phyloP scores from a whole-genome alignment of 2,797 vertebrate species.

The Pipistrellus kuhlii region DNA sequence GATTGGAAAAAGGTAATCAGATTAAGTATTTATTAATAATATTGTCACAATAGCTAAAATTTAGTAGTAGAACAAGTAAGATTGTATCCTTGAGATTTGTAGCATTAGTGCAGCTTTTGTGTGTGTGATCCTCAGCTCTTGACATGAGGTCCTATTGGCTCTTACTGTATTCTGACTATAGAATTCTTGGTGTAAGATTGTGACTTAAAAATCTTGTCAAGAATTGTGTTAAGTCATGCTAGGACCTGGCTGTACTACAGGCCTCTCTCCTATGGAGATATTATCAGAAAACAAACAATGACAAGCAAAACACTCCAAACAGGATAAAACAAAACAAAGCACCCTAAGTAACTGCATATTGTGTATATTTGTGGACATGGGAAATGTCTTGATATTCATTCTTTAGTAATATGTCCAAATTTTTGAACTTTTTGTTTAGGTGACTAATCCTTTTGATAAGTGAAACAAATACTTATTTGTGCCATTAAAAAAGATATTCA shows the following conservation, averaged over 20 bases:
- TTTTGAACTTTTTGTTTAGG: slow-evolving; percentile 48
- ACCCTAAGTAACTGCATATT: not conserved
- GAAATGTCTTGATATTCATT: slow-evolving; percentile 58
- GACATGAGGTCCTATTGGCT: not conserved
- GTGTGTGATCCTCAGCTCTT: not conserved
- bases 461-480: not conserved
- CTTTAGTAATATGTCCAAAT: slow-evolving; percentile 10
- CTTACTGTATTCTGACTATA: slow-evolving; percentile 6
- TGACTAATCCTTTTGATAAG: slow-evolving; percentile 55
- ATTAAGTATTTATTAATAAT: slow-evolving; percentile 39
- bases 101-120: not conserved
- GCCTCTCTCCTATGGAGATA: not conserved
- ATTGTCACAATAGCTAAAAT: slow-evolving; percentile 8
- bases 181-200: slow-evolving; percentile 42
- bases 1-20: slow-evolving; percentile 19
- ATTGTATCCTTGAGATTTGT: not conserved
- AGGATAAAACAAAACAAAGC: not conserved
- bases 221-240: slow-evolving; percentile 38
- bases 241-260: not conserved
- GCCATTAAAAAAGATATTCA: not conserved
- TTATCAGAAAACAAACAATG: slow-evolving; percentile 50
- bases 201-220: slow-evolving; percentile 51
- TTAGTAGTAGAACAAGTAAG: slow-evolving; percentile 22
- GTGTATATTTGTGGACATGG: not conserved
- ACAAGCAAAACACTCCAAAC: slow-evolving; percentile 5